A percentile compares a stretch with the other conserved stretches of the same genome.
Conservation (phyloP, 2,113 vertebrate genomes). For the Chelonoidis abingdonii region DNA sequence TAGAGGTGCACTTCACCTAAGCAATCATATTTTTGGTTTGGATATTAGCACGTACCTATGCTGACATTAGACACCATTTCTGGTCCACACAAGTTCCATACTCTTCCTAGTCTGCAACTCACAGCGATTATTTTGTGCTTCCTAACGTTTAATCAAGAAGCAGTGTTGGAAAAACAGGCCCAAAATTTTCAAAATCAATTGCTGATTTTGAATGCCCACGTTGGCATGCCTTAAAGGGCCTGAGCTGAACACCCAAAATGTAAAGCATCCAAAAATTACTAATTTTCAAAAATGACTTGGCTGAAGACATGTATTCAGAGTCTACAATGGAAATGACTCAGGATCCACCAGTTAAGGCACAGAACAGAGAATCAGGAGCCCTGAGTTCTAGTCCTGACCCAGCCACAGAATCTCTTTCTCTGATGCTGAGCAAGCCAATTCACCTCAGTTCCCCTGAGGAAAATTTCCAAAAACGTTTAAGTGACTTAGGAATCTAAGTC, state of each 20-base stretch:
- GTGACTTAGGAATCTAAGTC: not conserved
- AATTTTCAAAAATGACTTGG: not conserved
- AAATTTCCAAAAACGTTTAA: not conserved
- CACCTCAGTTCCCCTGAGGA: not conserved
- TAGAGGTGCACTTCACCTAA: not conserved
- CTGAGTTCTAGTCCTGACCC: not conserved
- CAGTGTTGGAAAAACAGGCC: rapidly evolving
- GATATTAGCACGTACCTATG: not conserved
- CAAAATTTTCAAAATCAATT: not conserved
- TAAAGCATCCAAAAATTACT: not conserved
- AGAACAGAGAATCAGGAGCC: not conserved
- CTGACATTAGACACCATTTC: rapidly evolving
- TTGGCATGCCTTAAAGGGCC: not conserved
- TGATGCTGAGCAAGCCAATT: not conserved
- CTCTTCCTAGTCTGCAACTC: not conserved
- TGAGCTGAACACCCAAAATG: not conserved
- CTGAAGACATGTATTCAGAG: not conserved
- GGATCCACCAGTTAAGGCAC: not conserved
- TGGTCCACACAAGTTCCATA: too few relatives aligned
- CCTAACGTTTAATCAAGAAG: not conserved
- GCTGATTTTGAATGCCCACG: not conserved
- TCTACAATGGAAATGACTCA: not conserved
- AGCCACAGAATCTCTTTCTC: not conserved
- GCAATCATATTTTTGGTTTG: not conserved
- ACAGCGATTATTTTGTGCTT: too few relatives aligned